Conservation (phyloP, 2,797 vertebrate species). For the Anas bahamensis region DNA sequence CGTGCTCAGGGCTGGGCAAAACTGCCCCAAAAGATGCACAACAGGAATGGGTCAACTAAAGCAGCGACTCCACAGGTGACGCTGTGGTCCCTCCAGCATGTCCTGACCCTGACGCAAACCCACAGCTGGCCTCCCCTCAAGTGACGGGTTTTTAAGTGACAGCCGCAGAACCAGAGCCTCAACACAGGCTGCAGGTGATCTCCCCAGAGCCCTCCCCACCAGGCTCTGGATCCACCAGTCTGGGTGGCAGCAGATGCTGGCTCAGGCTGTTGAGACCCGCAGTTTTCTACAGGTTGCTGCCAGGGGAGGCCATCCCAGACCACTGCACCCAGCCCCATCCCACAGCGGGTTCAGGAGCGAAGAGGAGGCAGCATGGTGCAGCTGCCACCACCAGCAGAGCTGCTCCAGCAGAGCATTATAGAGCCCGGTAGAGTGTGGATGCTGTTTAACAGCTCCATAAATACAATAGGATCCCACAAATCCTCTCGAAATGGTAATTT, state of each 20-base stretch:
- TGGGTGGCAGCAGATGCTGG: too few species aligned
- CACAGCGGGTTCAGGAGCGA: too few species aligned
- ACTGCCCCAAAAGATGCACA: background rate
- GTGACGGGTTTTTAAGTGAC: too few species aligned
- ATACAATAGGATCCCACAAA: slow-evolving; percentile 31
- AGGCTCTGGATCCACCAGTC: background rate
- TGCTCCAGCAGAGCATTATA: background rate
- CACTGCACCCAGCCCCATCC: too few species aligned
- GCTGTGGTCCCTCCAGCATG: accelerated
- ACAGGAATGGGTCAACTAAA: slow-evolving; percentile 25
- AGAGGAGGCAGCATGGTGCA: background rate
- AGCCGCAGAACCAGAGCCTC: background rate
- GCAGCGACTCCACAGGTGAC: accelerated
- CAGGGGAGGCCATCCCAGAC: too few species aligned
- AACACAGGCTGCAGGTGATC: accelerated
- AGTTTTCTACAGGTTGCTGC: too few species aligned
- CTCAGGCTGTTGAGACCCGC: too few species aligned
- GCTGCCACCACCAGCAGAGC: background rate
- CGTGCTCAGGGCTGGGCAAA: background rate
- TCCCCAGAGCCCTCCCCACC: background rate
- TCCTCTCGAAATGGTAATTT: slow-evolving; percentile 9
- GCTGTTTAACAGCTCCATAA: slow-evolving; percentile 18
- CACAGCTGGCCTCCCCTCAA: too few species aligned
- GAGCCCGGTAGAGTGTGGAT: background rate
- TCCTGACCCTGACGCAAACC: background rate